These are phyloP conservation scores for Globia sparganii DNA, from an alignment of 2,888 invertebrate genomes.

Conservation along the genomic window DNA sequence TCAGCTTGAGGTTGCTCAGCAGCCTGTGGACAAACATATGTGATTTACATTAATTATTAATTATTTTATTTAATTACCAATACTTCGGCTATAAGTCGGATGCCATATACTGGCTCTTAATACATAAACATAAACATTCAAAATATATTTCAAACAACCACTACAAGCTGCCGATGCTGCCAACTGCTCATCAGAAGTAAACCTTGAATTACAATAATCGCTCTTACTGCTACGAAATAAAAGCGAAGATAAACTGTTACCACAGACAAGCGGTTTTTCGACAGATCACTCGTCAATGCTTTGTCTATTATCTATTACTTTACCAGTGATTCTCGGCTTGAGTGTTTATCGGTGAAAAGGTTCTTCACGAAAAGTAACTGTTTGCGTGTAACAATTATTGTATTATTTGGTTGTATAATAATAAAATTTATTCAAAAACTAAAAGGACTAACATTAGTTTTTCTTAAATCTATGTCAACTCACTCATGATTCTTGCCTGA, in stretches of 20 bases:
- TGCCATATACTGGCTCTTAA: not conserved
- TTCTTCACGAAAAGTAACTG: not conserved
- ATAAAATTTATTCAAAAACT: no score
- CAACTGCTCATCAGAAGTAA: not conserved
- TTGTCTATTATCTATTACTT: no score
- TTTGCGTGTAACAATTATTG: not conserved
- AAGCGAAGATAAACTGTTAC: not conserved
- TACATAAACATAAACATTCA: not conserved
- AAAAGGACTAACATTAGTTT: no score
- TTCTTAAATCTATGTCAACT: no score
- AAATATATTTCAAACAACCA: no score
- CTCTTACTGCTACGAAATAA: constrained; percentile 1
- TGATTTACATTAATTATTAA: not conserved
- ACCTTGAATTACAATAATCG: not conserved
- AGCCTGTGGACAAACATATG: constrained; percentile 73
- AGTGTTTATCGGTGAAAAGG: not conserved
- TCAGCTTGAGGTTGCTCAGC: constrained; percentile 93
- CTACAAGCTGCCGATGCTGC: not conserved
- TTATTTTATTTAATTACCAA: no score
- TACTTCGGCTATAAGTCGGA: not conserved
- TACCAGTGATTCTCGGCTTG: not conserved
- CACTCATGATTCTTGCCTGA: no score
- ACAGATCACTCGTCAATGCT: not conserved
- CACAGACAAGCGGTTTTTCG: not conserved
- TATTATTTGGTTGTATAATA: no score